Percentiles rank a stretch among this genome's conserved stretches.
These are phyloP conservation scores for Hylomyscus alleni DNA, from an alignment of 2,797 vertebrate species.

Conservation along the genomic window DNA sequence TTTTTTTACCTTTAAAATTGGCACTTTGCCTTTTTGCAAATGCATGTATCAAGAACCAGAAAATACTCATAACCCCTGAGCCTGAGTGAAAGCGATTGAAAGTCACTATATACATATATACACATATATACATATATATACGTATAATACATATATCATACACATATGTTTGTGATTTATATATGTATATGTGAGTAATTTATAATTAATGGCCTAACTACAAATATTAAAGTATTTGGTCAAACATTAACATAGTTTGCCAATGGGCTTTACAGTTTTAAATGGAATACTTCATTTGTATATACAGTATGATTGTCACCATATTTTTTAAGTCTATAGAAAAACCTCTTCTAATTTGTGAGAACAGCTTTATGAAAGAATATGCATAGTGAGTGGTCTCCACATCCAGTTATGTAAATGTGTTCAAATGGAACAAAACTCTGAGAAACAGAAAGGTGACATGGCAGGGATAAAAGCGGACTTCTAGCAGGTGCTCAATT, in stretches of 20 bases:
- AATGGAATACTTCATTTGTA: background rate
- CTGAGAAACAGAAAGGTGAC: background rate
- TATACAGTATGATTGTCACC: background rate
- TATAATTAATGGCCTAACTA: conserved; percentile 7
- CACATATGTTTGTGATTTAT: background rate
- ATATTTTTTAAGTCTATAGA: background rate
- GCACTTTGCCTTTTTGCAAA: conserved; percentile 2
- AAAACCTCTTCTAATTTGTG: background rate
- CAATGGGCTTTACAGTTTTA: background rate
- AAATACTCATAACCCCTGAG: conserved; percentile 59
- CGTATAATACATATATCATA: background rate
- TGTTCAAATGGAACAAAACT: background rate
- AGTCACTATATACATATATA: background rate
- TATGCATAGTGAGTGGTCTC: background rate
- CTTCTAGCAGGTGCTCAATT: background rate
- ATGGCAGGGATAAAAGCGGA: background rate
- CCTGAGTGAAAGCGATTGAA: background rate
- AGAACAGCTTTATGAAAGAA: background rate
- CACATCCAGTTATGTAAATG: background rate
- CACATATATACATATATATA: too few relatives aligned
- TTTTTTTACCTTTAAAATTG: conserved; percentile 41
- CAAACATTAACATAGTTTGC: background rate
- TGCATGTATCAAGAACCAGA: background rate
- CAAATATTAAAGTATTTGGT: conserved; percentile 9
- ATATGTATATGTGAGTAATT: too few relatives aligned